A percentile compares a stretch with the other conserved stretches of the same genome.
These are phyloP conservation scores for Xestoiulus laeticollis DNA, from an alignment of 2,888 invertebrate genomes.

Conservation along the genomic window DNA sequence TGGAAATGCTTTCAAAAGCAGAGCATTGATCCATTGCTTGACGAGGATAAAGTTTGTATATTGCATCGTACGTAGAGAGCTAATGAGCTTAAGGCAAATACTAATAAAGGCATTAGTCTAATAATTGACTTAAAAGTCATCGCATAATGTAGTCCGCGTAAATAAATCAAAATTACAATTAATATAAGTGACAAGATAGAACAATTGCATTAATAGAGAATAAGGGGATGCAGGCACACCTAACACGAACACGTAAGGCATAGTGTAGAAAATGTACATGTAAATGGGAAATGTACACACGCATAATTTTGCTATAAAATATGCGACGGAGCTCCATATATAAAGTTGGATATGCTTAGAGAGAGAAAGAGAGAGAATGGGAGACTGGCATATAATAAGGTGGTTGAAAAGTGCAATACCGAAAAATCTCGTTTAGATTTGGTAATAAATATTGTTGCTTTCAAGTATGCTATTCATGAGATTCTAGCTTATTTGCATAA, in stretches of 20 bases:
- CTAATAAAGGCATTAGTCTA: conserved; percentile 12
- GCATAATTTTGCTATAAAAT: conserved; percentile 1
- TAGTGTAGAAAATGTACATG: not conserved
- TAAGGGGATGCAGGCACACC: not conserved
- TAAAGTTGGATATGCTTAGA: not conserved
- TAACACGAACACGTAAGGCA: not conserved
- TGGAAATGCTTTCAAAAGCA: not conserved
- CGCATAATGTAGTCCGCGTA: not conserved
- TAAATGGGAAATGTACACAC: not conserved
- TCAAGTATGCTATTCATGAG: conserved; percentile 41
- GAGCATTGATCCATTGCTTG: not conserved
- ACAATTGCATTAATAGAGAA: conserved; percentile 29
- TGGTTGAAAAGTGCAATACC: conserved; percentile 28
- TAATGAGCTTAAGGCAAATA: conserved; percentile 9
- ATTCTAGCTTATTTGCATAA: conserved; percentile 2
- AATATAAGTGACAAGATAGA: conserved; percentile 18
- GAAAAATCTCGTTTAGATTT: conserved; percentile 34
- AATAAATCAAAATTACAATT: conserved; percentile 37
- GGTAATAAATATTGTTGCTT: conserved; percentile 11
- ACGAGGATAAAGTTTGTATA: not conserved
- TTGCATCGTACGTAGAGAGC: not conserved
- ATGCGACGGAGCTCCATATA: not conserved
- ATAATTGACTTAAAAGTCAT: conserved; percentile 23
- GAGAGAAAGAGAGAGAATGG: not conserved
- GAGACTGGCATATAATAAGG: not conserved